These are phyloP conservation scores for Morbakka virulenta DNA, from an alignment of 30 jellyfish, hydroid and myxozoan species.

Conservation along the genomic window DNA sequence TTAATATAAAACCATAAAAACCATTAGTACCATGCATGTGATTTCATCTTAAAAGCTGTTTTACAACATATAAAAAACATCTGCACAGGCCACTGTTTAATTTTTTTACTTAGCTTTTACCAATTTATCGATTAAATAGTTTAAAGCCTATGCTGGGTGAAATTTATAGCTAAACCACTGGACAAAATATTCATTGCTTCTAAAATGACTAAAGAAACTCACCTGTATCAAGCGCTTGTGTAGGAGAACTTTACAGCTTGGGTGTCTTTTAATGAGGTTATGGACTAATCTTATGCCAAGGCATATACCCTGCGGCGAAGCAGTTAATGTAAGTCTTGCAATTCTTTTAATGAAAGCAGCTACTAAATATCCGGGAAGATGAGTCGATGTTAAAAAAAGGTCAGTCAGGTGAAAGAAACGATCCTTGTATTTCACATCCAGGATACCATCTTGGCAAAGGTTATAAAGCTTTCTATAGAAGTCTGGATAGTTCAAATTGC, in stretches of 20 bases:
- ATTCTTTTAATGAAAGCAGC: slow-evolving; percentile 87
- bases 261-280: slow-evolving; percentile 79
- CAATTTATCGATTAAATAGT: background rate
- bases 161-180: too few species aligned
- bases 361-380: slow-evolving; percentile 89
- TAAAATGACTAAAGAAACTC: too few species aligned
- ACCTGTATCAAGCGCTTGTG: slow-evolving; percentile 57
- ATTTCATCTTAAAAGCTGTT: too few species aligned
- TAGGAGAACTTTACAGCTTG: slow-evolving; percentile 77
- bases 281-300: slow-evolving; percentile 61
- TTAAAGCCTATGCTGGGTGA: too few species aligned
- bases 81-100: background rate
- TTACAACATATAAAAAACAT: background rate
- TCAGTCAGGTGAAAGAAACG: slow-evolving; percentile 72
- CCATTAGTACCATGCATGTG: too few species aligned
- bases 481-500: slow-evolving; percentile 89
- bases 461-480: slow-evolving; percentile 82
- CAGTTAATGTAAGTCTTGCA: slow-evolving; percentile 70
- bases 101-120: background rate
- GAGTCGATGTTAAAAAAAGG: slow-evolving; percentile 83
- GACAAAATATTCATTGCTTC: too few species aligned
- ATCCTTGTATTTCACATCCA: slow-evolving; percentile 52
- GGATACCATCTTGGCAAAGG: slow-evolving; percentile 43
- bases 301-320: slow-evolving; percentile 65
- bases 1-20: too few species aligned